These are phyloP conservation scores for Amazona vittata DNA, from an alignment of 2,113 vertebrate genomes.

Conservation along the genomic window DNA sequence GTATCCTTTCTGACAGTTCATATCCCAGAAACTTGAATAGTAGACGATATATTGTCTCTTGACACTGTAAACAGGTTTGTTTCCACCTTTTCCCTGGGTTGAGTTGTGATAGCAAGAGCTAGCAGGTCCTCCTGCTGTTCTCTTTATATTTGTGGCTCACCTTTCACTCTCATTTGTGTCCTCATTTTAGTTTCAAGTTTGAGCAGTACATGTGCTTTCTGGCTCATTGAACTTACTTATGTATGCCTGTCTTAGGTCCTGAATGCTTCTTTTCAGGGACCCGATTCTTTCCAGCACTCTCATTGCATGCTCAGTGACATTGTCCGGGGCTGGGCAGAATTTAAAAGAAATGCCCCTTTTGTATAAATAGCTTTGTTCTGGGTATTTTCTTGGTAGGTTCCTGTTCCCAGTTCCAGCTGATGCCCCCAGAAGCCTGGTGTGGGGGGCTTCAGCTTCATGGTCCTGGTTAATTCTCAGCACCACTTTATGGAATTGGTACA, in stretches of 20 bases:
- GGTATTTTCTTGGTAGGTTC: not conserved
- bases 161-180: not conserved
- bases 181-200: not conserved
- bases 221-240: not conserved
- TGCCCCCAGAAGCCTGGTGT: not conserved
- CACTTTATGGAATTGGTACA: not conserved
- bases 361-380: not conserved
- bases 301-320: not conserved
- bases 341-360: not conserved
- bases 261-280: not conserved
- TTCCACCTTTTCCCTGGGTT: conserved; percentile 9
- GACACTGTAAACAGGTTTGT: conserved; percentile 40
- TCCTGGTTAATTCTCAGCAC: not conserved
- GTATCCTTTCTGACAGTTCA: conserved; percentile 16
- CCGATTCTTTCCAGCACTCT: not conserved
- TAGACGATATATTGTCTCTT: conserved; percentile 50
- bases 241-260: not conserved
- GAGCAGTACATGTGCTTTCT: not conserved
- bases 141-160: not conserved
- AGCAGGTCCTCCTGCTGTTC: not conserved
- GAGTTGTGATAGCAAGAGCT: not conserved
- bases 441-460: not conserved
- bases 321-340: not conserved
- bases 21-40: conserved; percentile 28
- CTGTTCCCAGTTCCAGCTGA: not conserved